Evolutionary conservation across 35 echinoderm and acorn worm species (phyloP), one percentile per base, ranked within the genome.

Genomic region (Apostichopus parvimensis): DNA sequence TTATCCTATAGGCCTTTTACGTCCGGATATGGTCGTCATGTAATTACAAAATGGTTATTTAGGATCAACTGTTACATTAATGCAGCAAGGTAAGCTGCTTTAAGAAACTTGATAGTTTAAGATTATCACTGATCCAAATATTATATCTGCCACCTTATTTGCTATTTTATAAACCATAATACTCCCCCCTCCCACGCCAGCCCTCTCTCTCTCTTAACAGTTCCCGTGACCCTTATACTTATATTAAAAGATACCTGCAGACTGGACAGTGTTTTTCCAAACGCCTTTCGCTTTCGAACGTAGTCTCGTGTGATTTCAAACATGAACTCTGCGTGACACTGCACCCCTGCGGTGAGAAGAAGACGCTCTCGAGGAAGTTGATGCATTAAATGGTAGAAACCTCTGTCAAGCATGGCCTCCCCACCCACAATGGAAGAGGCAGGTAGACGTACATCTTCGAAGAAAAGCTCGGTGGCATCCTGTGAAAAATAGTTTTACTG

Each of bases 401-500:
- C 96, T 64, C 87, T 88, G 65, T 95, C 94, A 1, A 78, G 52
- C 73, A 91, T 79, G 14, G 24, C 56, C 59, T 93, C 92, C 22
- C 79, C 66, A 0, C 96, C 96, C 56, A 98, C 53, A 14, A 98
- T 17, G 1, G 93, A 80, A 62, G 80, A 87, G 10, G 87, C 25
- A 28, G 96, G 96, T 6, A 98, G 82, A 28, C 96, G 87, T 7
- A 98, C 96, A 92, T 98, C 96, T 82, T 98, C 93, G 58, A 98
- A 98, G 57, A 95, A 98, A 8, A 98, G 17, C 57, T 98, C 96
- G 17, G 87, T 25, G 55, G 91, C 73, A 68, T 98, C 96, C 96
- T 98, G 88, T 73, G 56, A 88, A 88, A 26, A 57, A 53, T 53
- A 59, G 52, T 22, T n/a, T 54, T 5, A 54, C 0, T 8, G 18